Base-by-base conservation (phyloP, 2,113 vertebrate genomes). In the Chionodraco myersi region DNA sequence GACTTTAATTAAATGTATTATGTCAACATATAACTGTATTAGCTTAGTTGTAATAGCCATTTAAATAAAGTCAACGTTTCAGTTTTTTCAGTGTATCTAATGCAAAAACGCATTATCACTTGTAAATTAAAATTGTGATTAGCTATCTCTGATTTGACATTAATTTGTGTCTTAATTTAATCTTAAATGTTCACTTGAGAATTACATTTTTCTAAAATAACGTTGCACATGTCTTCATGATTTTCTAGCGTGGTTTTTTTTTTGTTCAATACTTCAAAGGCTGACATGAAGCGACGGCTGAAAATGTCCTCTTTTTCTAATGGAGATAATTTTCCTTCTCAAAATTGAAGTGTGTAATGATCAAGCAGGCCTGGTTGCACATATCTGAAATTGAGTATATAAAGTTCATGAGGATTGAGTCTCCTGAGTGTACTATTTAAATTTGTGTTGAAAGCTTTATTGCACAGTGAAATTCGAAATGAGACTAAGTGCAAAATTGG, bases 401-500 rank as follows among this genome's bases (percentile, higher is more conserved):
- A 76, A 23, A 6, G 58, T 73, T 53, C 63, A 57, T 48, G 6
- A 61, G 69, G n/a, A 75, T 26, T 49, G 52, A 72, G 21, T 63
- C 61, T 68, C 56, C 49, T 18, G 34, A 63, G 57, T 44, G 16
- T 59, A 14, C 3, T 44, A n/a, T 68, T 54, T 36, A 45, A 73
- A 67, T 73, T 62, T 26, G 12, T 56, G 41, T 67, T 70, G 1
- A 30, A 44, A 57, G 26, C 52, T 85, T n/a, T 72, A 44, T 36
- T 69, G 65, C 47, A 47, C 5, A 79, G 72, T 51, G 48, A 83
- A 52, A 75, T 75, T 60, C 72, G 36, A 84, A 81, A 80, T 69
- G 53, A 66, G 60, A 51, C 34, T 70, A 12, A 11, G 14, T 69
- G 57, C 52, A 45, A 80, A 63, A 69, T 54, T 61, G 34, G 59